Conservation (phyloP, 2,113 vertebrate species). For the Phylloscopus trochilus region DNA sequence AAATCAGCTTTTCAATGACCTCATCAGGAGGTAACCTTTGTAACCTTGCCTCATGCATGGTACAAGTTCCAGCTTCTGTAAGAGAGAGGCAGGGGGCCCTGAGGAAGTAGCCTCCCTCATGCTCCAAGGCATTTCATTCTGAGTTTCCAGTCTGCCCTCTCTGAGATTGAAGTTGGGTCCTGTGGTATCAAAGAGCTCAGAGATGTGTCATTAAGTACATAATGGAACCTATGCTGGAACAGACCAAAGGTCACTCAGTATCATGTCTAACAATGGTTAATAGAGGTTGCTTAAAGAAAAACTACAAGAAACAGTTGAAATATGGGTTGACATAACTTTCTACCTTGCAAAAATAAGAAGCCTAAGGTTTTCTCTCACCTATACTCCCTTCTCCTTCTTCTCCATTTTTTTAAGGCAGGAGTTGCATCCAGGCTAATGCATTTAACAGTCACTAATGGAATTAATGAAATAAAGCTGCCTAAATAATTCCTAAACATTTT, state of each 20-base stretch:
- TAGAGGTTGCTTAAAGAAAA: not conserved
- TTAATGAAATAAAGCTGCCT: not conserved
- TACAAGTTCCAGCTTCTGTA: not conserved
- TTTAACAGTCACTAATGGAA: not conserved
- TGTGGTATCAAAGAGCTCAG: not conserved
- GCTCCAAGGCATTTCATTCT: not conserved
- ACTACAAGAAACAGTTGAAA: not conserved
- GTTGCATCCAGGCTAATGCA: not conserved
- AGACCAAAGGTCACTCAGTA: not conserved
- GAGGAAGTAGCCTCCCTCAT: not conserved
- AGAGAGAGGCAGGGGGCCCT: not conserved
- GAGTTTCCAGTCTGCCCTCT: not conserved
- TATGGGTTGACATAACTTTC: not conserved
- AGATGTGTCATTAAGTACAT: not conserved
- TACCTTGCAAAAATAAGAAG: not conserved
- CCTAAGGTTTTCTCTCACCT: not conserved
- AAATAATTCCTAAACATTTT: not conserved
- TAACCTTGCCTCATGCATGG: not conserved
- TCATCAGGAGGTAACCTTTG: not conserved
- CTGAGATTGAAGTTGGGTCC: not conserved
- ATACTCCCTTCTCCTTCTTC: accelerated
- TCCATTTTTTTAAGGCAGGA: not conserved
- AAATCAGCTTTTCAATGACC: not conserved
- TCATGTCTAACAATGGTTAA: not conserved
- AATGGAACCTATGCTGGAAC: not conserved